Base-by-base conservation (phyloP, 2,888 invertebrate species). In the Ditylenchus weischeri region DNA sequence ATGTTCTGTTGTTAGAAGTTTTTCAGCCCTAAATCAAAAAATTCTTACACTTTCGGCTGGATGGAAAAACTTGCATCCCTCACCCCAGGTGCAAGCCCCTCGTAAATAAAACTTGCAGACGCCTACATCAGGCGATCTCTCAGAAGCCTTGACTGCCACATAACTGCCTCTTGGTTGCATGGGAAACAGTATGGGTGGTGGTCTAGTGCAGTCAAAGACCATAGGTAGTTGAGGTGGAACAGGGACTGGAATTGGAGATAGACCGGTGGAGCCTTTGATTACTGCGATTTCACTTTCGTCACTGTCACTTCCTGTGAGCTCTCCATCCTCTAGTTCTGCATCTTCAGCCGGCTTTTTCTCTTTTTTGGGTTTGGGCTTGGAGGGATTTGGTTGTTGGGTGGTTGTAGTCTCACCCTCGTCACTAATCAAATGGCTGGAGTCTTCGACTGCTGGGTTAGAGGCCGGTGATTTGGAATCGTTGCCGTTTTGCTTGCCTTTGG, bases 81-180 rank as follows among this genome's bases (percentile, higher is more conserved):
- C 65, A 35, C 70, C 70, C 71, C 71, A 70, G 10, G 71, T 72
- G 50, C 71, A 70, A 23, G 57, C 54, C 11, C 71, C 71, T 35
- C 70, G 62, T 11, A 62, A 50, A 54, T 61, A 70, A 47, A 70
- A 70, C 49, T 72, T 72, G 62, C 71, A 70, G 19, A 73, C 61
- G 18, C 71, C 71, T 15, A 43, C 59, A 19, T 72, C 59, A 43
- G 70, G 69, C 38, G 68, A 68, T 29, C 69, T 65, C n/a, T 54
- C 54, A 2, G 54, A 54, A 10, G 54, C 54, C n/a, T 54, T 54
- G 15, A 54, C 54, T 54, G 29, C 15, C 23, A 54, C 13, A 54
- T 15, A 23, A 23, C 11, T 21, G 11, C 23, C n/a, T 29, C 29
- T 54, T 54, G 23, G 23, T 18, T 54, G 54, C 23, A 29, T 18